Evolutionary conservation across 2,113 vertebrate species (phyloP).

Genomic region (Xerus inauris): DNA sequence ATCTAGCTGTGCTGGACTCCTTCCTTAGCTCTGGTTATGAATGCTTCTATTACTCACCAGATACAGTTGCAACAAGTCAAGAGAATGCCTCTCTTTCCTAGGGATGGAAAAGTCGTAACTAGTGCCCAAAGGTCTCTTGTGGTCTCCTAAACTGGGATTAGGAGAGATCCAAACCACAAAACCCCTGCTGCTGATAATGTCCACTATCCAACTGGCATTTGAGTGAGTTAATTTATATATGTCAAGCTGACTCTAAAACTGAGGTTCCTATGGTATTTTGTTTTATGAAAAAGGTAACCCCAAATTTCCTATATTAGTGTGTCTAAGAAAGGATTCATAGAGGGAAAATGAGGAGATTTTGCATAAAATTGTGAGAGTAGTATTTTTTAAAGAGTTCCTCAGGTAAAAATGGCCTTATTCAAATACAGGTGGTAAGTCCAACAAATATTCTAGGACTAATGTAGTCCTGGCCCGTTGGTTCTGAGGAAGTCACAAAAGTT

Average conservation of each 20-base stretch:
- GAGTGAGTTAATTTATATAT: not conserved
- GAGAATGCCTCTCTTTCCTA: constrained; percentile 1
- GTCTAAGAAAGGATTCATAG: not conserved
- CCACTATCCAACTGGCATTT: not conserved
- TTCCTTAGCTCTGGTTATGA: not conserved
- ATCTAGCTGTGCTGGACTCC: not conserved
- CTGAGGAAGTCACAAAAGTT: not conserved
- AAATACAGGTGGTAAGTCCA: not conserved
- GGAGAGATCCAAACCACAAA: not conserved
- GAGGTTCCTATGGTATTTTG: not conserved
- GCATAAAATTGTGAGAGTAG: not conserved
- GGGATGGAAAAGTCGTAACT: not conserved
- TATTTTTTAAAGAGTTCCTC: not conserved
- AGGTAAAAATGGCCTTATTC: not conserved
- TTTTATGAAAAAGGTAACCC: not conserved
- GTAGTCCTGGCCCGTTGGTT: not conserved
- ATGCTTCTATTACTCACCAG: not conserved
- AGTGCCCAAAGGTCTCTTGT: not conserved
- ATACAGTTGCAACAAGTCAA: not conserved
- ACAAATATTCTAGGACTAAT: not conserved
- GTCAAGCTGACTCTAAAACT: not conserved
- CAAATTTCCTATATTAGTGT: not conserved
- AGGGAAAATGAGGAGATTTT: not conserved
- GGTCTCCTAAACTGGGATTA: not conserved
- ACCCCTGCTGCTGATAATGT: not conserved